These are phyloP conservation scores for Drosophila burlai DNA, from an alignment of 1,140 invertebrate genomes.

Conservation along the genomic window DNA sequence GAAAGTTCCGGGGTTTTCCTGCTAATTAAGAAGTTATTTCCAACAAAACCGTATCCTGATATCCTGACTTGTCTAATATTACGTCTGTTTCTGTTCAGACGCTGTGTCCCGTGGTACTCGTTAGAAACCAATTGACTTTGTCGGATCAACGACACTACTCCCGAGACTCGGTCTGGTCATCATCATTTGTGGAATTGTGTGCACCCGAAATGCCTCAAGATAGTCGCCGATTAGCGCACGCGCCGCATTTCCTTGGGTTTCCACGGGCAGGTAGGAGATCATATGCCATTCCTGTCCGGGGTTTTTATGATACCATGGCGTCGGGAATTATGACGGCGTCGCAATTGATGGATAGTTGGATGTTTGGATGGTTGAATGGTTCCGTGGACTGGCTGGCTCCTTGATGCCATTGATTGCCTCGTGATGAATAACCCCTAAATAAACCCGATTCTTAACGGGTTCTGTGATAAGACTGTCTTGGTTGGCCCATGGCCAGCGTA, in stretches of 20 bases:
- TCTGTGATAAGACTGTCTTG: constrained; percentile 25
- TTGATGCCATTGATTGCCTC: constrained; percentile 31
- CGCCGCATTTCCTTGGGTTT: constrained; percentile 23
- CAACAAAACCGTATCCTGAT: background rate
- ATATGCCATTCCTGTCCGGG: background rate
- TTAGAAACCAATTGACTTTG: constrained; percentile 79
- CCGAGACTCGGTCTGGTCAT: constrained; percentile 40
- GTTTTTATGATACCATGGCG: constrained; percentile 43
- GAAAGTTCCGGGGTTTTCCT: background rate
- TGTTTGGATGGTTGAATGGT: background rate
- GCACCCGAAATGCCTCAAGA: constrained; percentile 5
- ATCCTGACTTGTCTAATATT: background rate
- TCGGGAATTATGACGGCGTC: constrained; percentile 46
- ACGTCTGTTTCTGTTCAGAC: constrained; percentile 23
- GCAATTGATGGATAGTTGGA: constrained; percentile 21
- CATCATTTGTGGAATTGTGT: constrained; percentile 64
- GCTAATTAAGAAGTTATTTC: background rate
- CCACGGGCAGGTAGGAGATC: constrained; percentile 41
- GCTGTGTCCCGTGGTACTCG: constrained; percentile 36
- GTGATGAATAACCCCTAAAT: constrained; percentile 35
- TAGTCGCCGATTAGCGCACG: constrained; percentile 50
- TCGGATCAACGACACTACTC: constrained; percentile 61
- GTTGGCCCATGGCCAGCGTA: constrained; percentile 22
- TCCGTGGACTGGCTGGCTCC: background rate
- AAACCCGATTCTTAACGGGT: background rate